These are phyloP conservation scores for Hymenopus coronatus DNA, from an alignment of 2,888 invertebrate species.

Conservation along the genomic window DNA sequence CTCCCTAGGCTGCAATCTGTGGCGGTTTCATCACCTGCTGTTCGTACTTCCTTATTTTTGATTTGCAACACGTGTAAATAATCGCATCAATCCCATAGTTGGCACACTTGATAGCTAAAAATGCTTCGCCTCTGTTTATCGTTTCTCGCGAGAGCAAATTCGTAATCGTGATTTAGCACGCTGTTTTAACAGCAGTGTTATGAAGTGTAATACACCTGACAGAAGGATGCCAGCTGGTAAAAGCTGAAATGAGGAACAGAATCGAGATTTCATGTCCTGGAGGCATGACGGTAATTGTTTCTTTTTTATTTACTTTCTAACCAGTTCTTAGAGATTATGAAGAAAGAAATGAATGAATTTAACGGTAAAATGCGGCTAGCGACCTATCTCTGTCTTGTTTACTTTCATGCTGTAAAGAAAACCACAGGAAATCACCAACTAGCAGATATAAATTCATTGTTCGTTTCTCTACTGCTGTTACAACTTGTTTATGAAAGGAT, in stretches of 20 bases:
- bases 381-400: neutral
- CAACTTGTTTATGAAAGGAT: neutral
- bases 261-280: neutral
- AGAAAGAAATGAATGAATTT: neutral
- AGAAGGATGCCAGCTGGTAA: neutral
- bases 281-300: neutral
- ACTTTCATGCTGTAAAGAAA: neutral
- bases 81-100: neutral
- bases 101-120: neutral
- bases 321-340: neutral
- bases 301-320: neutral
- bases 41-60: neutral
- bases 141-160: neutral
- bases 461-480: neutral
- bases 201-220: neutral
- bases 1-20: neutral
- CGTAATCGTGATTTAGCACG: neutral
- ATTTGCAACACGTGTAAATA: neutral
- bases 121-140: neutral
- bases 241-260: neutral
- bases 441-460: neutral
- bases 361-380: neutral
- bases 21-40: neutral
- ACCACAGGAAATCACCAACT: neutral
- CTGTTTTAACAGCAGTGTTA: neutral